These are phyloP conservation scores for Penaeus vannamei DNA, from an alignment of 1,140 invertebrate species.

Conservation along the genomic window DNA sequence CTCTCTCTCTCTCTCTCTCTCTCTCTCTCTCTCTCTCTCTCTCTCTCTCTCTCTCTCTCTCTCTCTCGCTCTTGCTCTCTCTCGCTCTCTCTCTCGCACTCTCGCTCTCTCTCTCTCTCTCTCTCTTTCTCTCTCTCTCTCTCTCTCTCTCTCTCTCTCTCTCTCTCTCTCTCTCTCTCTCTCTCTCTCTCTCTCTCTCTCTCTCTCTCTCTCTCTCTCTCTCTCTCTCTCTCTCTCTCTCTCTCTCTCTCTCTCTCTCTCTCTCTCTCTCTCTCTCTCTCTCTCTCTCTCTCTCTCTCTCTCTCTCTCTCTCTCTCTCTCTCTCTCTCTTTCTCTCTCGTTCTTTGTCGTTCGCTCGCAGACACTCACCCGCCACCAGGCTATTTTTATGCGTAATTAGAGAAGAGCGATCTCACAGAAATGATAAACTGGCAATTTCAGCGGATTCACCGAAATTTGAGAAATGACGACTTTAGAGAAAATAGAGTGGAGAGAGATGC, in stretches of 20 bases:
- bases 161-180: no score
- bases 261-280: constrained; percentile 37
- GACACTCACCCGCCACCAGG: neutral
- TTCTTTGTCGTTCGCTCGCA: constrained; percentile 18
- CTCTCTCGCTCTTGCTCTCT: constrained; percentile 21
- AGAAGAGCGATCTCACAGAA: neutral
- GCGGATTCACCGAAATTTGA: no score
- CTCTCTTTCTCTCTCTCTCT: neutral
- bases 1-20: neutral
- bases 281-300: constrained; percentile 43
- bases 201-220: no score
- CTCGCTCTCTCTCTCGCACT: neutral
- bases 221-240: no score
- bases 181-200: no score
- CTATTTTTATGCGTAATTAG: neutral
- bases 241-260: neutral
- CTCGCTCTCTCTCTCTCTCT: constrained; percentile 27
- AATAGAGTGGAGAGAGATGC: no score
- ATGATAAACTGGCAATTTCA: neutral
- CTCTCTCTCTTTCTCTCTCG: neutral
- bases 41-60: constrained; percentile 26
- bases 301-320: neutral
- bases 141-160: no score
- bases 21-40: neutral
- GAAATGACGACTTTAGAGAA: no score